phyloP scores from a whole-genome alignment of 1,140 invertebrate species.

The Trichogramma pretiosum region DNA sequence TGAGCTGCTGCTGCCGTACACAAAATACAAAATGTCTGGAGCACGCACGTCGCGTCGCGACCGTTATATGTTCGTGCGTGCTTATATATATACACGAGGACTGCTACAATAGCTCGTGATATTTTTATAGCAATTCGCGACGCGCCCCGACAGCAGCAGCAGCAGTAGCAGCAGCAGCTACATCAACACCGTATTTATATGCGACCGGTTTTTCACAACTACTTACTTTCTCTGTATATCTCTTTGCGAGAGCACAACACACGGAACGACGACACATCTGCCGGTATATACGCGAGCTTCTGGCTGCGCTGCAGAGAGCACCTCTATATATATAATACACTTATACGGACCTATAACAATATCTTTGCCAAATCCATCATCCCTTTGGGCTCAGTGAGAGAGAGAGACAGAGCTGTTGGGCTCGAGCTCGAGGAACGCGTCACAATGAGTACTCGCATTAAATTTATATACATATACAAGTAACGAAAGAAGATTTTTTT shows the following conservation, averaged over 20 bases:
- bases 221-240: too few species aligned
- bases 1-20: slow-evolving; percentile 17
- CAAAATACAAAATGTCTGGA: too few species aligned
- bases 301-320: slow-evolving; percentile 2
- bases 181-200: too few species aligned
- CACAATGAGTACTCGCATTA: too few species aligned
- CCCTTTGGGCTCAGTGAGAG: slow-evolving; percentile 16
- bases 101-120: slow-evolving; percentile 38
- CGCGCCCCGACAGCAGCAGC: too few species aligned
- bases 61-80: slow-evolving; percentile 34
- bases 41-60: slow-evolving; percentile 22
- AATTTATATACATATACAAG: too few species aligned
- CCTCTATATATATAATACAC: neutral
- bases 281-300: slow-evolving; percentile 28
- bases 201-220: slow-evolving; percentile 46
- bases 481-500: too few species aligned
- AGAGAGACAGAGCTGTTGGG: neutral
- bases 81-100: too few species aligned
- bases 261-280: slow-evolving; percentile 30
- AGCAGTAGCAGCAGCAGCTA: too few species aligned
- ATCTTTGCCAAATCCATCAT: slow-evolving; percentile 13
- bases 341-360: slow-evolving; percentile 15
- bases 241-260: slow-evolving; percentile 22
- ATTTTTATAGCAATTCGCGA: slow-evolving; percentile 47
- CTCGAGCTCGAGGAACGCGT: too few species aligned